phyloP scores from a whole-genome alignment of 1,140 invertebrate species.

The Globodera rostochiensis region DNA sequence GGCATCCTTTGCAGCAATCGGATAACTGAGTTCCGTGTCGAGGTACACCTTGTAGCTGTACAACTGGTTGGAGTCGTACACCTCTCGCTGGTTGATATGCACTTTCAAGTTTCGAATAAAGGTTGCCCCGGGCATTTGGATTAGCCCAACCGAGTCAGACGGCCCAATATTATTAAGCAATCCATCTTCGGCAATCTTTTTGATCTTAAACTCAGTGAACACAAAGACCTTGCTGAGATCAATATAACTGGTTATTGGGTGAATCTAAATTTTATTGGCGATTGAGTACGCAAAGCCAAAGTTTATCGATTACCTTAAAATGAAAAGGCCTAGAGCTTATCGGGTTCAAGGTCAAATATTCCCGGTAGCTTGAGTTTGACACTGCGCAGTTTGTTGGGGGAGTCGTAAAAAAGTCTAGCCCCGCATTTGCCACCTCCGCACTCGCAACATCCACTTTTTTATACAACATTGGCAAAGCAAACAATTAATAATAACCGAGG shows the following conservation, averaged over 20 bases:
- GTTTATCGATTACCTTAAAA: neutral
- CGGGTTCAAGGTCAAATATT: neutral
- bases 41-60: slow-evolving; percentile 5
- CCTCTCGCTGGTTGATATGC: slow-evolving; percentile 12
- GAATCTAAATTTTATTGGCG: neutral
- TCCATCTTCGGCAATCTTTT: neutral
- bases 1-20: neutral
- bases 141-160: neutral
- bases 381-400: neutral
- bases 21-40: neutral
- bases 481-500: neutral
- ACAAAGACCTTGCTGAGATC: slow-evolving; percentile 8
- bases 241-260: slow-evolving; percentile 5
- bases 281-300: too few species aligned
- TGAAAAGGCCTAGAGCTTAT: neutral
- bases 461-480: neutral
- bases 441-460: slow-evolving; percentile 12
- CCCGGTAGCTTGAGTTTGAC: neutral
- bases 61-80: slow-evolving; percentile 16
- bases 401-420: neutral
- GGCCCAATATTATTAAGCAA: neutral
- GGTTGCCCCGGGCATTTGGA: neutral
- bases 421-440: neutral
- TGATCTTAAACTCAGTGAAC: neutral
- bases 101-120: neutral